These are phyloP conservation scores for Pseudorectes ferrugineus DNA, from an alignment of 2,113 vertebrate species.

Conservation along the genomic window DNA sequence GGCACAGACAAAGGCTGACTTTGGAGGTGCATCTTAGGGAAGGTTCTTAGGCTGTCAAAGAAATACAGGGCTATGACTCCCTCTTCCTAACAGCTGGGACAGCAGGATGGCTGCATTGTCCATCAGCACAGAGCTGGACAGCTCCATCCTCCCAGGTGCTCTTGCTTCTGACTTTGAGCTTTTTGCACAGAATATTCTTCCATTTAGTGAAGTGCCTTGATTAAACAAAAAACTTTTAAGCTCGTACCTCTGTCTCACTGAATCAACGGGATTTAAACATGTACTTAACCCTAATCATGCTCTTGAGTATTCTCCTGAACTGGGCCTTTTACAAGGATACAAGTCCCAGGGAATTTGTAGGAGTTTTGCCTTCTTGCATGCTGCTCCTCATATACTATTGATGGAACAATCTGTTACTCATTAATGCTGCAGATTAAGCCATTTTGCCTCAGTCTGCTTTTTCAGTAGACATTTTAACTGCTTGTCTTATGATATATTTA, in stretches of 20 bases:
- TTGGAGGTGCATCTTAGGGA: not conserved
- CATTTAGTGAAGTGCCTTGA: not conserved
- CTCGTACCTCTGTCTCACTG: not conserved
- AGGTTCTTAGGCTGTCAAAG: not conserved
- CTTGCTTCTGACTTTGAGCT: not conserved
- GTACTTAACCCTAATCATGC: not conserved
- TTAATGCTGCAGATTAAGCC: slow-evolving; percentile 43
- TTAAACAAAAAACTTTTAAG: not conserved
- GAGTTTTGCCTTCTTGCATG: not conserved
- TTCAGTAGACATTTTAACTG: slow-evolving; percentile 24
- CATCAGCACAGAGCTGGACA: not conserved
- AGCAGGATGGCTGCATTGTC: not conserved
- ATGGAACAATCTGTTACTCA: slow-evolving; percentile 40
- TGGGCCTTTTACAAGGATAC: not conserved
- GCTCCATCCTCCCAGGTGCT: not conserved
- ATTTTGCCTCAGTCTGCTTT: slow-evolving; percentile 33
- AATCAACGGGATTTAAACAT: not conserved
- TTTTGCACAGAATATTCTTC: not conserved
- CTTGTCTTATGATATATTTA: slow-evolving; percentile 37
- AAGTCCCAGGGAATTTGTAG: not conserved
- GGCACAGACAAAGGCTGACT: not conserved
- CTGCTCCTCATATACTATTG: slow-evolving; percentile 2
- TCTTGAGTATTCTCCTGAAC: not conserved
- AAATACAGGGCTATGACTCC: not conserved
- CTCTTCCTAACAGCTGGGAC: not conserved